Percentiles rank a stretch among this genome's conserved stretches.
Conservation (phyloP, 2,797 vertebrate genomes). For the Brachymystax lenok region DNA sequence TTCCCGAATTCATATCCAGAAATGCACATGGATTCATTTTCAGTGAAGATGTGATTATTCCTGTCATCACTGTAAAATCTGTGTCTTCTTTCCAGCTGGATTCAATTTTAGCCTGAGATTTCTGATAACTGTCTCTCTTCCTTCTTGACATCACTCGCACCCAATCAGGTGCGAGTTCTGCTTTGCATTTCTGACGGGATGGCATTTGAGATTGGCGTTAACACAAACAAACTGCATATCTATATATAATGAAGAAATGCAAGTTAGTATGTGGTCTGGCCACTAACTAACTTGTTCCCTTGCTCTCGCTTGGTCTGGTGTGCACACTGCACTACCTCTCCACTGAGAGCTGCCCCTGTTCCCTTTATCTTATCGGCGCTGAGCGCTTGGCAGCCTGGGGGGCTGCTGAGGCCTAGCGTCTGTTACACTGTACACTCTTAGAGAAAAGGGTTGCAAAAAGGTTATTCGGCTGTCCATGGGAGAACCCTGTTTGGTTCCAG, state of each 20-base stretch:
- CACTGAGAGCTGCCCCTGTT: slow-evolving; percentile 34
- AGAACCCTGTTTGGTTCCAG: too few species aligned
- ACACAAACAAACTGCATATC: background rate
- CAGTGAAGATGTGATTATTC: slow-evolving; percentile 60
- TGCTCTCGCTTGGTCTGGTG: slow-evolving; percentile 1
- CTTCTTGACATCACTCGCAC: slow-evolving; percentile 53
- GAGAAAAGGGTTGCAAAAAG: background rate
- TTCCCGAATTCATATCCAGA: slow-evolving; percentile 62
- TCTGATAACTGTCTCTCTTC: slow-evolving; percentile 56
- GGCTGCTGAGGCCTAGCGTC: background rate
- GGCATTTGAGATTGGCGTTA: slow-evolving; percentile 20
- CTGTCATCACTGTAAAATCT: slow-evolving; percentile 55
- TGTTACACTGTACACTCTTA: slow-evolving; percentile 19
- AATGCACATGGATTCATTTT: slow-evolving; percentile 58
- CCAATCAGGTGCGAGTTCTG: slow-evolving; percentile 33
- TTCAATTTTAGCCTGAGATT: slow-evolving; percentile 50
- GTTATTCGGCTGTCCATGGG: too few species aligned
- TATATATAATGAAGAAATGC: background rate
- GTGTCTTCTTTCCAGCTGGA: slow-evolving; percentile 60
- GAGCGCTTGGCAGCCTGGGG: slow-evolving; percentile 40
- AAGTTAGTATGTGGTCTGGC: background rate
- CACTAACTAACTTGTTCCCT: background rate
- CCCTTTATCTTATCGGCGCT: slow-evolving; percentile 51
- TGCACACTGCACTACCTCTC: slow-evolving; percentile 22
- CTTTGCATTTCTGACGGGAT: slow-evolving; percentile 3